Percentiles rank a stretch among this genome's conserved stretches.
These are phyloP conservation scores for Bubo scandiacus DNA, from an alignment of 2,113 vertebrate genomes.

Conservation along the genomic window DNA sequence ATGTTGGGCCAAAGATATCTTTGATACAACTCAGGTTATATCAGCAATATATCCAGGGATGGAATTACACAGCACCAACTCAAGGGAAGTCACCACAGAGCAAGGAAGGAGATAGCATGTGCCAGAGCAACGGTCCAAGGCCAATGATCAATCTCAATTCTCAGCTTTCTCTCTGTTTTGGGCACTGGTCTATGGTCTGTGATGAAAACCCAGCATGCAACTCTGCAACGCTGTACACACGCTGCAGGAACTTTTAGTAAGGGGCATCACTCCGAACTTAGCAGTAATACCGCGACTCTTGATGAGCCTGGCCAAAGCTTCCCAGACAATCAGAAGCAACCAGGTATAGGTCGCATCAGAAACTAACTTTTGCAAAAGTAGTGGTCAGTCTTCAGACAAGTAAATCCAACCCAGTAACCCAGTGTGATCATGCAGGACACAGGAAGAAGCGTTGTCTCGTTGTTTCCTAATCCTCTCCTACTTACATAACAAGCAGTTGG, in stretches of 20 bases:
- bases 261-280: background rate
- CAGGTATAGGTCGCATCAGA: background rate
- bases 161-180: background rate
- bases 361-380: background rate
- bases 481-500: no score
- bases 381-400: accelerated
- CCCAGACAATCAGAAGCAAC: background rate
- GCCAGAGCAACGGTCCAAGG: background rate
- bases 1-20: background rate
- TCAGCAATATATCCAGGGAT: background rate
- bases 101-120: background rate
- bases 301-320: background rate
- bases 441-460: background rate
- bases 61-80: background rate
- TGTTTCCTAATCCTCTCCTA: no score
- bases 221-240: accelerated
- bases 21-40: background rate
- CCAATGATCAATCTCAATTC: background rate
- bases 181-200: background rate
- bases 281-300: accelerated
- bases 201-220: background rate
- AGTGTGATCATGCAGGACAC: accelerated
- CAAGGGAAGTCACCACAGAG: background rate
- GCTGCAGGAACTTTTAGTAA: accelerated
- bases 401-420: background rate